Base-by-base conservation (phyloP, 2,113 vertebrate genomes). In the Oophaga pumilio region DNA sequence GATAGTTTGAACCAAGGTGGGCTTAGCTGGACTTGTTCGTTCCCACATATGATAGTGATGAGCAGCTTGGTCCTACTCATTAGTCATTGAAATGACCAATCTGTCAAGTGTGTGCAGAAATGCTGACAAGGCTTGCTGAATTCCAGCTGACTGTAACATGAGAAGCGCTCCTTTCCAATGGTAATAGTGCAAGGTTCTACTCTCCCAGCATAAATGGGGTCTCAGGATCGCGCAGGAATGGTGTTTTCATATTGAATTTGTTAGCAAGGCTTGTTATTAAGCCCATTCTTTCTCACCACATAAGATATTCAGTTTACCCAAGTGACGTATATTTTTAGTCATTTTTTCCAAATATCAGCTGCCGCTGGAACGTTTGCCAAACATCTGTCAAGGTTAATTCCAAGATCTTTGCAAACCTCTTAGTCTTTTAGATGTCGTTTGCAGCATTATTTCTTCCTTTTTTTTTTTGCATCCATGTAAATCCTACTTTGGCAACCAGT, bases 271-370 rank as follows among this genome's bases (percentile, higher is more conserved):
- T 82, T 74, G 68, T 87, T 73, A 87, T 73, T 87, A 69, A 81
- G 52, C 50, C 64, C 28, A 81, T 73, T 69, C 81, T 73, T 87
- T 80, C 50, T 87, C 28, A 69, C 85, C 77, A 87, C 68, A 74
- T 62, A 62, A 52, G n/a, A 56, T 79, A 86, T 79, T 87, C 68
- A 17, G 78, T 66, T 60, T 74, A 74, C 33, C 66, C 77, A 62
- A 87, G 78, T 73, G 26, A 87, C 56, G 28, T 82, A 82, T 73
- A 87, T 82, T 74, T 50, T 87, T 74, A 86, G 57, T 86, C 76
- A 87, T 81, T 81, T 73, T 87, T 87, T 81, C 86, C 66, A 82
- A 82, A 82, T 56, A 60, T 87, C 78, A 87, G 86, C 78, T 73
- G 86, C 52, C 78, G 74, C 77, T 49, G 26, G 17, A 62, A 73